These are phyloP conservation scores for Drosophila auraria DNA, from an alignment of 1,140 invertebrate species.

Conservation along the genomic window DNA sequence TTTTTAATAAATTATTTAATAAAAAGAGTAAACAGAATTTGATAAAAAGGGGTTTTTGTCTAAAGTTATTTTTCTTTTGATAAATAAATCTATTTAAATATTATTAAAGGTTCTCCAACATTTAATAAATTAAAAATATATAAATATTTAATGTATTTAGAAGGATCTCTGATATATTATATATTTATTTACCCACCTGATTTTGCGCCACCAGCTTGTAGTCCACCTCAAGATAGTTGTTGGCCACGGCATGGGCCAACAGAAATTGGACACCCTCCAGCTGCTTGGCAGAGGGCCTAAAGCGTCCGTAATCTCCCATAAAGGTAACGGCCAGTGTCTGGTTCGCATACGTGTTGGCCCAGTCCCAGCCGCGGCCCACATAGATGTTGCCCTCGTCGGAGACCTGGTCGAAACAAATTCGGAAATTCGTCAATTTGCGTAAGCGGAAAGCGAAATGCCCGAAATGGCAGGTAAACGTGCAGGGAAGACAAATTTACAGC, in stretches of 20 bases:
- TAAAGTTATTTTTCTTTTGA: no score
- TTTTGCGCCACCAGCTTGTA: slow-evolving; percentile 85
- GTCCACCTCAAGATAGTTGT: slow-evolving; percentile 68
- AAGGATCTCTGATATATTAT: no score
- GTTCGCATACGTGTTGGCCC: slow-evolving; percentile 86
- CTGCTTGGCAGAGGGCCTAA: slow-evolving; percentile 75
- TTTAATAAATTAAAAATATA: no score
- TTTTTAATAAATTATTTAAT: no score
- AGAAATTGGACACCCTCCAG: slow-evolving; percentile 79
- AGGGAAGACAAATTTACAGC: slow-evolving; percentile 22
- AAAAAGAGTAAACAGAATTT: no score
- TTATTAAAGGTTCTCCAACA: not conserved
- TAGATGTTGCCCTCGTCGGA: slow-evolving; percentile 88
- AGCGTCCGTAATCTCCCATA: slow-evolving; percentile 85
- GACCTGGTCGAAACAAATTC: slow-evolving; percentile 78
- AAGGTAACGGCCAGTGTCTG: slow-evolving; percentile 85
- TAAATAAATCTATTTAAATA: not conserved
- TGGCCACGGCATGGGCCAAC: slow-evolving; percentile 73
- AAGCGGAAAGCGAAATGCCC: slow-evolving; percentile 35
- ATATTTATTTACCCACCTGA: slow-evolving; percentile 77
- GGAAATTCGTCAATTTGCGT: slow-evolving; percentile 50
- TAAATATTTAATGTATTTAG: not conserved
- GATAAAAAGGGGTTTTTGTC: no score
- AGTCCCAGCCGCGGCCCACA: slow-evolving; percentile 88
- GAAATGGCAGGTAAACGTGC: slow-evolving; percentile 43